Base-by-base conservation (phyloP, 2,888 invertebrate genomes). In the Trypoxylon attenuatum region DNA sequence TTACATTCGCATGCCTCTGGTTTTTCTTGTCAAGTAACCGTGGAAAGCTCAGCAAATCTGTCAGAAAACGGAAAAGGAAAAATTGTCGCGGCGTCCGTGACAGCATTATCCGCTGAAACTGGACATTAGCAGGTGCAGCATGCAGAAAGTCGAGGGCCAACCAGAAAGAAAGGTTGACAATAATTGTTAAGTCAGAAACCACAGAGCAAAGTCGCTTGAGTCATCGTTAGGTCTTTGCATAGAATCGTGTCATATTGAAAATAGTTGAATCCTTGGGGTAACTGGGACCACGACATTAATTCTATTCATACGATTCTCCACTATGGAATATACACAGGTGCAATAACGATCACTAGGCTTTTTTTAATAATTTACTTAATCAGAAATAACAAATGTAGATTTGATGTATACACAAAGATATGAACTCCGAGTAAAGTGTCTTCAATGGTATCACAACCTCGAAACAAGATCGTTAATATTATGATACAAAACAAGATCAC, bases 241-340 rank as follows among this genome's bases (percentile, higher is more conserved):
- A 53, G 43, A 53, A 42, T 43, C 27, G 27, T 25, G 18, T 18
- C 16, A 43, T 5, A 42, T 38, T 13, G 33, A 53, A 53, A 53
- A 53, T 42, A 16, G 53, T 27, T 27, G 53, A 53, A 53, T 53
- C 53, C 53, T 42, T 15, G 27, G 53, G 19, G 25, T 25, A 41
- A 42, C 39, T 39, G 53, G 38, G 25, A 27, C 43, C 53, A 13
- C 25, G 27, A 18, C 53, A 53, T 53, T 43, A 29, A 43, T 53
- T n/a, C n/a, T n/a, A n/a, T n/a, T n/a, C n/a, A n/a, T n/a, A n/a
- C n/a, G n/a, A n/a, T n/a, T n/a, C n/a, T n/a, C n/a, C n/a, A n/a
- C n/a, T n/a, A n/a, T n/a, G n/a, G n/a, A 43, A 43, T 13, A 43
- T 22, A 5, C 21, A 21, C 22, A 22, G 22, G 10, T 15, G n/a